Base-by-base conservation (phyloP, 2,888 invertebrate genomes). In the Imbricaverruca yamaguchii region DNA sequence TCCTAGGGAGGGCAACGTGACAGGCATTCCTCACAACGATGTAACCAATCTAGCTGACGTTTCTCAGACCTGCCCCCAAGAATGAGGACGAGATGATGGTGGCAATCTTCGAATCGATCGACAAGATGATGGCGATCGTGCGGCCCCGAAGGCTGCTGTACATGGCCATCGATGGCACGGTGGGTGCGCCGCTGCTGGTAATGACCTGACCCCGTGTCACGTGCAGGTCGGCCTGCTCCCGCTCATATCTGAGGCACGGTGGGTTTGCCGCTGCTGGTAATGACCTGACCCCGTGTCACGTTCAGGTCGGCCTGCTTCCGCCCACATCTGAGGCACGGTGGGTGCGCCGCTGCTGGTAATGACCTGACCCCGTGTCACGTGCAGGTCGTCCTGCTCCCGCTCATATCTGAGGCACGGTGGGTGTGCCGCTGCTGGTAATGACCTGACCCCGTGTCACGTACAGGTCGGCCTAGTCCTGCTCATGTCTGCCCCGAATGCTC, bases 51-150 rank as follows among this genome's bases (percentile, higher is more conserved):
- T 4, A 39, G 39, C 39, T 39, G 39, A 39, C 39, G 39, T 9
- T 23, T 23, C 18, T 9, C 74, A 91, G 91, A 83, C 96, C 98
- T 4, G 93, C 98, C 0, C 99, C 99, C 0, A 95, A 94, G 88
- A 94, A 97, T 89, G 99, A 99, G 87, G 98, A 98, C 86, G 99
- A 99, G 90, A 99, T 99, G 99, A 99, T 99, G 97, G 91, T 97
- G 80, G 95, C 96, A 79, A 99, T 99, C 86, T 99, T 99, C 87
- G 98, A 98, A 81, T 83, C 82, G 81, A 84, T 83, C 53, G 99
- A 99, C 88, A 90, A 98, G 82, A 90, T 99, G 83, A 95, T 98
- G 88, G 90, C 92, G 80, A 97, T 98, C 85, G 96, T 97, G 0
- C 90, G 97, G 84, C 98, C 98, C 0, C 90, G 96, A 85, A 96